These are phyloP conservation scores for Malacoraja senta DNA, from an alignment of 2,797 vertebrate species.

Conservation along the genomic window DNA sequence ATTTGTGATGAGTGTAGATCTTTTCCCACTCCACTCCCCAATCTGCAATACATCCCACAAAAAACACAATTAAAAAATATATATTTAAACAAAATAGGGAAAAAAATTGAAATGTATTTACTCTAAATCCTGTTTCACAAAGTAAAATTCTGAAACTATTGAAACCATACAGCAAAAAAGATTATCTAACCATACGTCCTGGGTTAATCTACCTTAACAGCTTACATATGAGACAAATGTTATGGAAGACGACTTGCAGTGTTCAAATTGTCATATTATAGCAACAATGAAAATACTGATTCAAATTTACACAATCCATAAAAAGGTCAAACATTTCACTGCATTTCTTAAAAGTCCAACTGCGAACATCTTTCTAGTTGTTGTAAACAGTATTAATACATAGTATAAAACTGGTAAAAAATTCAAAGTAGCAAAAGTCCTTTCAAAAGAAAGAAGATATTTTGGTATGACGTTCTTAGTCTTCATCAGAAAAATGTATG, in stretches of 20 bases:
- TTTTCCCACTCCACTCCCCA: background rate
- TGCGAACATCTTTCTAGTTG: background rate
- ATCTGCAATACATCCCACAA: background rate
- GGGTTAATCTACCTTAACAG: background rate
- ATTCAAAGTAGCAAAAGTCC: conserved; percentile 32
- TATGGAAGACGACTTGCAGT: background rate
- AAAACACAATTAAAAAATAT: background rate
- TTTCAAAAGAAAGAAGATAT: conserved; percentile 30
- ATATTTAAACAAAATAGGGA: background rate
- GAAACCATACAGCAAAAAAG: background rate
- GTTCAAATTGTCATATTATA: background rate
- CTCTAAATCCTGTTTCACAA: background rate
- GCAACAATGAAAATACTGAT: background rate
- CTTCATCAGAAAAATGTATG: conserved; percentile 74
- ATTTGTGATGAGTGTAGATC: background rate
- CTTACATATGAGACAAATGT: background rate
- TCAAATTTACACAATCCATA: background rate
- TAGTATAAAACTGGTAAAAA: conserved; percentile 5
- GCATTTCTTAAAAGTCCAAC: background rate
- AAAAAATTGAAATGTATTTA: background rate
- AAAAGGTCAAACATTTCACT: background rate
- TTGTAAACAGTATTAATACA: background rate
- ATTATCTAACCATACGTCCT: background rate
- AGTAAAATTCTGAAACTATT: background rate
- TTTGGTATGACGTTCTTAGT: conserved; percentile 50